phyloP scores from a whole-genome alignment of 2,113 vertebrate genomes.

The Actenoides hombroni region DNA sequence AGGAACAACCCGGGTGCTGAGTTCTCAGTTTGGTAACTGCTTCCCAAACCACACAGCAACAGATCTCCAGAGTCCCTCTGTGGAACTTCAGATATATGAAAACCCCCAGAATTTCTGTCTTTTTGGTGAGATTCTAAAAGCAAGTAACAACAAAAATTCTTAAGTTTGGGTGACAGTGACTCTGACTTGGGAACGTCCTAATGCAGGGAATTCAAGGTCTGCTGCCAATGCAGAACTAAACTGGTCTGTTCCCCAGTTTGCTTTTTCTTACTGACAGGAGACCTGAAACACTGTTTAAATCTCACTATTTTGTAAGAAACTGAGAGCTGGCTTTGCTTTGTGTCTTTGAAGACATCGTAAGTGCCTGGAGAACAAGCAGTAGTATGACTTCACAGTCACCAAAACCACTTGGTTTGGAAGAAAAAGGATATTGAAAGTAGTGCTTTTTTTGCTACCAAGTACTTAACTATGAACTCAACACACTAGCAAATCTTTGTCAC shows the following conservation, averaged over 20 bases:
- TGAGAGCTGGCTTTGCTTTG: not conserved
- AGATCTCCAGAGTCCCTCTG: not conserved
- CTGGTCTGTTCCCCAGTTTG: not conserved
- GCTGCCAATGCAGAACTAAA: not conserved
- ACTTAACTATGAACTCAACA: not conserved
- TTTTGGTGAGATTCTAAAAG: not conserved
- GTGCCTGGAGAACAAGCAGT: not conserved
- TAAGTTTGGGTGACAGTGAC: not conserved
- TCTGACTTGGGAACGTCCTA: not conserved
- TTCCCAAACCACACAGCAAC: not conserved
- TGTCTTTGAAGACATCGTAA: not conserved
- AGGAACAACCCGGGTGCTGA: not conserved
- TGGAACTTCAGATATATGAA: not conserved
- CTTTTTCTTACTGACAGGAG: not conserved
- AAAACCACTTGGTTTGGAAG: not conserved
- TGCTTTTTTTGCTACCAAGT: not conserved
- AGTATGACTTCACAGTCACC: not conserved
- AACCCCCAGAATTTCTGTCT: rapidly evolving
- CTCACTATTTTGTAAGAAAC: not conserved
- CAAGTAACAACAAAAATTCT: not conserved
- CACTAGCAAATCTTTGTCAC: not conserved
- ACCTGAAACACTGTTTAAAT: not conserved
- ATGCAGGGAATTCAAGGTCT: not conserved
- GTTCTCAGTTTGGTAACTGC: not conserved
- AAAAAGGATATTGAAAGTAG: not conserved